Evolutionary conservation across 2,113 vertebrate species (phyloP), one percentile per base, ranked within the genome.

Genomic region (Ictalurus furcatus): DNA sequence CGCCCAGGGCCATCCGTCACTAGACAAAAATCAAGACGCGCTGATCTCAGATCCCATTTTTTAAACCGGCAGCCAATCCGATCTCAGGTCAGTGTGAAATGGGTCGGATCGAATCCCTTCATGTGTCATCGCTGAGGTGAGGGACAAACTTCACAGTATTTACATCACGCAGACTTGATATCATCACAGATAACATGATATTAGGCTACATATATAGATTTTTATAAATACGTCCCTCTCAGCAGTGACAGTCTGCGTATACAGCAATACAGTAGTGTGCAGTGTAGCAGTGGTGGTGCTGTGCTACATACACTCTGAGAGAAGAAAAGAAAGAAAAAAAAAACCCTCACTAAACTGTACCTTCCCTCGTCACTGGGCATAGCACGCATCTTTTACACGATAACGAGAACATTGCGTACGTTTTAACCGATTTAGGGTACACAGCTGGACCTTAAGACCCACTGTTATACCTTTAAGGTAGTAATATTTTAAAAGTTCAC

Each of bases 221-320:
- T 90, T 81, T 81, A 88, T 89, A 91, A 92, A 91, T 79, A 89
- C n/a, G 28, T 87, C 85, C 84, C 65, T 88, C 69, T 79, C 88
- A 63, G 89, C 91, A 87, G 82, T 84, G 71, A 74, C 67, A 37
- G 19, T 84, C 89, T 81, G 56, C 21, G 83, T 88, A 54, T 7
- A 86, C 90, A 90, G 91, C 91, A 83, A 90, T 91, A 94, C 93
- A 94, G 95, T 93, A 94, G 93, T 92, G 92, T 91, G 90, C 90
- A 89, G 92, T 56, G 83, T 90, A 92, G 80, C 28, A n/a, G 30
- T 59, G 6, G 78, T 82, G 54, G 56, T 83, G 91, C 91, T 91
- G 34, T 81, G 84, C 17, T 37, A 58, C n/a, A 71, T 19, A 69
- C 44, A 54, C 78, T 54, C 48, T 56, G 48, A 56, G 23, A 79